These are phyloP conservation scores for Pseudomyrmex pallidus DNA, from an alignment of 1,140 invertebrate genomes.

Conservation along the genomic window DNA sequence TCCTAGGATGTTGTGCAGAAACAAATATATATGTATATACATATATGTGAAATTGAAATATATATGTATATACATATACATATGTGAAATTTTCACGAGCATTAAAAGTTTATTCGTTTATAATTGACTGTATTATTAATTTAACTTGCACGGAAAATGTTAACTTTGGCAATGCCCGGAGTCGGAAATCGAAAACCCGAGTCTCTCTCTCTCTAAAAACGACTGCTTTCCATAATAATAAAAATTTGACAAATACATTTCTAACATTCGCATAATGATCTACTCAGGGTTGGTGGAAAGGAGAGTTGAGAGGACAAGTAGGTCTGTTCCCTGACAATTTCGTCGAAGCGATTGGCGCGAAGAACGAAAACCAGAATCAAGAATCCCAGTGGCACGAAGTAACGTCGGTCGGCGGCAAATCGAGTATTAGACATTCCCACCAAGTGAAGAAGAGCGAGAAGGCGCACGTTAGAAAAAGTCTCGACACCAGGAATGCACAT, in stretches of 20 bases:
- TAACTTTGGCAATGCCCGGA: too few relatives aligned
- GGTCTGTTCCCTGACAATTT: conserved; percentile 99
- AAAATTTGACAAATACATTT: conserved; percentile 3
- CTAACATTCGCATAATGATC: conserved; percentile 10
- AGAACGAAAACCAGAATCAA: conserved; percentile 74
- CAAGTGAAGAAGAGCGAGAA: conserved; percentile 78
- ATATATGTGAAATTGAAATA: too few relatives aligned
- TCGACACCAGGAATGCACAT: conserved; percentile 73
- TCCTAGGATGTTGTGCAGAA: too few relatives aligned
- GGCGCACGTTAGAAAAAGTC: conserved; percentile 77
- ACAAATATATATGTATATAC: too few relatives aligned
- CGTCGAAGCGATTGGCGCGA: conserved; percentile 88
- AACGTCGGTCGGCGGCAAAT: conserved; percentile 66
- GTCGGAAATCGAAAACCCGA: too few relatives aligned
- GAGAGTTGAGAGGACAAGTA: conserved; percentile 94
- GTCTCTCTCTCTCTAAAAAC: too few relatives aligned
- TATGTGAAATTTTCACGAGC: too few relatives aligned
- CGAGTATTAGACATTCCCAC: conserved; percentile 69
- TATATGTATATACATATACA: too few relatives aligned
- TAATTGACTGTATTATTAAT: too few relatives aligned
- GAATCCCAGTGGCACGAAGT: conserved; percentile 73
- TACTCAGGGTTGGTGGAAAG: conserved; percentile 93
- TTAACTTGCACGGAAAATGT: too few relatives aligned
- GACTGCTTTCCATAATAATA: too few relatives aligned
- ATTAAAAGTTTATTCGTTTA: too few relatives aligned